These are phyloP conservation scores for Vulpes lagopus DNA, from an alignment of 2,113 vertebrate genomes.

Conservation along the genomic window DNA sequence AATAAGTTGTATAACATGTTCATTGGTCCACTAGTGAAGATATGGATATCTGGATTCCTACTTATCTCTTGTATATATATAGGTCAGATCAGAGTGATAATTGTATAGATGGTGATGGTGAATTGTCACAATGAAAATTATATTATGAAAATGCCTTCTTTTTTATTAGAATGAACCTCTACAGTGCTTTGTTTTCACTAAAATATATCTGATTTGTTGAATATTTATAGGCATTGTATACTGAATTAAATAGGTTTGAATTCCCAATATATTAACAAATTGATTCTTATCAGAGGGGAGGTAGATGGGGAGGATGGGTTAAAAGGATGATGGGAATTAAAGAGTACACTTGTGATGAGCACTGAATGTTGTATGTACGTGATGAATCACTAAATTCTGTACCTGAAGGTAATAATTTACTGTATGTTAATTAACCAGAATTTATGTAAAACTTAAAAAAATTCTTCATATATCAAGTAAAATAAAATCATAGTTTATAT, in stretches of 20 bases:
- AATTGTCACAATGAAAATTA: not conserved
- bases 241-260: not conserved
- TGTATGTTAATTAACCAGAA: not conserved
- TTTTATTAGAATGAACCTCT: not conserved
- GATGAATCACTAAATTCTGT: not conserved
- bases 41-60: not conserved
- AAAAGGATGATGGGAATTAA: not conserved
- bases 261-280: not conserved
- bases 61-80: not conserved
- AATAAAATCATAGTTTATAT: not conserved
- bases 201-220: not conserved
- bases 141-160: not conserved
- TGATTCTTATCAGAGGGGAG: not conserved
- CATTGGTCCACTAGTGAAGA: accelerated
- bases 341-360: not conserved
- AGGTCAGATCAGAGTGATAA: not conserved
- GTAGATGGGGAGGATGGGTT: not conserved
- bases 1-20: not conserved
- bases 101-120: not conserved
- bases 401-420: not conserved
- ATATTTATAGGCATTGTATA: not conserved
- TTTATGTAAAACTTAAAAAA: not conserved
- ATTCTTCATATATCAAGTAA: not conserved
- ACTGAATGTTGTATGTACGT: not conserved
- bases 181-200: not conserved